These are phyloP conservation scores for Bombylius major DNA, from an alignment of 2,888 invertebrate genomes.

Conservation along the genomic window DNA sequence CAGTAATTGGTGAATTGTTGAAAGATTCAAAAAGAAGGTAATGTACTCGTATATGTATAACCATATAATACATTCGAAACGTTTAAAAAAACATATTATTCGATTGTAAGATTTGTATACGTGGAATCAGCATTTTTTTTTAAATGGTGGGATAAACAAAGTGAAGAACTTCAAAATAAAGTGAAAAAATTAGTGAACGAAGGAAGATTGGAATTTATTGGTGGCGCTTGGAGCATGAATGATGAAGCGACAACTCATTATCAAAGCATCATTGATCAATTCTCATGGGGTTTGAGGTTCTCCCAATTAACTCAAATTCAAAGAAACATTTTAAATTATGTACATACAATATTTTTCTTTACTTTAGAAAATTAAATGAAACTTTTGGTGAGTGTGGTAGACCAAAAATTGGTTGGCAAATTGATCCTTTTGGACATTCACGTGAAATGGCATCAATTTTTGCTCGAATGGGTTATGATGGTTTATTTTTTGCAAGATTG, in stretches of 20 bases:
- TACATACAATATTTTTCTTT: no score
- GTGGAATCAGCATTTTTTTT: constrained; percentile 79
- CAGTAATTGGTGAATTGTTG: constrained; percentile 61
- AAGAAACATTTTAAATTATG: no score
- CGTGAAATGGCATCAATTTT: constrained; percentile 72
- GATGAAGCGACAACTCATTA: constrained; percentile 62
- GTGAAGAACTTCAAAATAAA: constrained; percentile 41
- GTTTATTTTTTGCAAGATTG: constrained; percentile 71
- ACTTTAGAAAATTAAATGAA: constrained; percentile 46
- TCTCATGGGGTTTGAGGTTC: constrained; percentile 53
- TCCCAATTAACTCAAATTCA: no score
- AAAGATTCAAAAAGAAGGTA: constrained; percentile 57
- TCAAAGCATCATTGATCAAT: constrained; percentile 57
- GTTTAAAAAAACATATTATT: no score
- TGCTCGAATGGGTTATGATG: constrained; percentile 79
- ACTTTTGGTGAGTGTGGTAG: constrained; percentile 60
- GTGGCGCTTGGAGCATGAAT: constrained; percentile 77
- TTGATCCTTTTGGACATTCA: constrained; percentile 80
- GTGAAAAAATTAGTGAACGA: constrained; percentile 55
- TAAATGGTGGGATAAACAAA: constrained; percentile 71
- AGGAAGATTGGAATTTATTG: constrained; percentile 63
- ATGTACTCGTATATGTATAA: not conserved
- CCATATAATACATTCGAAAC: no score
- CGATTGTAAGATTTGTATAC: constrained; percentile 59
- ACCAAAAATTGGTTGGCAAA: constrained; percentile 72